Conservation (phyloP, 2,113 vertebrate genomes). For the Tyrannus savana region DNA sequence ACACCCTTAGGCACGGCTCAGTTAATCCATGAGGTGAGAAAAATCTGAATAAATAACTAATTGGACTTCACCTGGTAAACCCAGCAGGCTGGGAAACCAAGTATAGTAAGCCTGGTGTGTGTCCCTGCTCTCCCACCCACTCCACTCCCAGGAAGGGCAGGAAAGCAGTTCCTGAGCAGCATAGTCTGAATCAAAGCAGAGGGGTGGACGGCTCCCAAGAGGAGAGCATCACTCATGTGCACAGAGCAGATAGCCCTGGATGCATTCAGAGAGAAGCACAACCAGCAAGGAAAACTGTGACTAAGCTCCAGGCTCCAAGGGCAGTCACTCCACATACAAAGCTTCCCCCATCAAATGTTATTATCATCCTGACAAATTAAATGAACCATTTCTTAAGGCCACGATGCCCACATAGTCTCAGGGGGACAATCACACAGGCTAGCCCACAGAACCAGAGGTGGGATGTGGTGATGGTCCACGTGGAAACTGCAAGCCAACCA, state of each 20-base stretch:
- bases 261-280: rapidly evolving
- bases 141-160: rapidly evolving
- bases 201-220: rapidly evolving
- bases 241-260: rapidly evolving
- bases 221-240: rapidly evolving
- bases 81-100: not conserved
- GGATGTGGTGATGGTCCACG: not conserved
- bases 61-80: not conserved
- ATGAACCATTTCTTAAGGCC: not conserved
- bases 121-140: not conserved
- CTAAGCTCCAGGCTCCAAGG: not conserved
- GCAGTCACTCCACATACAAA: not conserved
- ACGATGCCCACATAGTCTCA: not conserved
- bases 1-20: not conserved
- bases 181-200: not conserved
- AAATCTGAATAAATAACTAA: not conserved
- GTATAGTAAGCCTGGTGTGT: not conserved
- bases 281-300: not conserved
- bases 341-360: not conserved
- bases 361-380: not conserved
- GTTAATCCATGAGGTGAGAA: not conserved
- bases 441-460: not conserved
- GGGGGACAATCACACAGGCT: not conserved
- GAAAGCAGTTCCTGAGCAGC: not conserved
- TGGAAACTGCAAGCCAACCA: not conserved